phyloP scores from a whole-genome alignment of 2,888 invertebrate species.

The Tiphia femorata region DNA sequence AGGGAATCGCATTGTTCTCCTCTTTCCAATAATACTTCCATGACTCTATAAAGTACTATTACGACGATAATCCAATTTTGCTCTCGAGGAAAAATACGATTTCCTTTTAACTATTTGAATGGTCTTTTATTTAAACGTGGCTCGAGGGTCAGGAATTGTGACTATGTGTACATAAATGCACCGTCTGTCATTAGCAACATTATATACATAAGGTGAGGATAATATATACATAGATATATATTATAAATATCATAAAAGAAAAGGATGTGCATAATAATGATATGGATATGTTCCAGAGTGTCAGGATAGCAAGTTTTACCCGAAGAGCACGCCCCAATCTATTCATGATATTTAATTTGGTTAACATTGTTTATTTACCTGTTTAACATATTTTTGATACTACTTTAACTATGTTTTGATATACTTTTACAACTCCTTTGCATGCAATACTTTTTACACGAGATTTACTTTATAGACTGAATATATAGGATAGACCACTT shows the following conservation, averaged over 20 bases:
- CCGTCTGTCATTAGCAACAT: conserved; percentile 63
- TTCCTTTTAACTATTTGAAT: conserved; percentile 8
- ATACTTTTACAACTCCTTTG: conserved; percentile 10
- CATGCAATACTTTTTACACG: conserved; percentile 23
- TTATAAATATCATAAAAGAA: conserved; percentile 40
- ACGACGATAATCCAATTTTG: background rate
- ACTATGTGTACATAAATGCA: conserved; percentile 66
- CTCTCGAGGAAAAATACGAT: background rate
- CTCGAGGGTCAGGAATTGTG: conserved; percentile 61
- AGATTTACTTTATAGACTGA: conserved; percentile 35
- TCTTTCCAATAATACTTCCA: background rate
- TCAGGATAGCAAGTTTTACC: conserved; percentile 37
- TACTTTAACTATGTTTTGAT: conserved; percentile 19
- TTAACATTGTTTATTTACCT: conserved; percentile 16
- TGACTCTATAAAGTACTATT: background rate
- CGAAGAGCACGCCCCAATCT: conserved; percentile 19
- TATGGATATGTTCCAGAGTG: conserved; percentile 53
- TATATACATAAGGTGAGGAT: conserved; percentile 40
- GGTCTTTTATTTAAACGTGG: conserved; percentile 24
- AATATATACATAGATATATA: conserved; percentile 48
- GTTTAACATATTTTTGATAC: conserved; percentile 24
- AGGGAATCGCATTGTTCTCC: background rate
- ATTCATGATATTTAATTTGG: conserved; percentile 23
- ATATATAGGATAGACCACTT: conserved; percentile 10
- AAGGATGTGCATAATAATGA: conserved; percentile 40